A percentile compares a stretch with the other conserved stretches of the same genome.
phyloP scores from a whole-genome alignment of 2,888 invertebrate genomes.

The Steinernema hermaphroditum region DNA sequence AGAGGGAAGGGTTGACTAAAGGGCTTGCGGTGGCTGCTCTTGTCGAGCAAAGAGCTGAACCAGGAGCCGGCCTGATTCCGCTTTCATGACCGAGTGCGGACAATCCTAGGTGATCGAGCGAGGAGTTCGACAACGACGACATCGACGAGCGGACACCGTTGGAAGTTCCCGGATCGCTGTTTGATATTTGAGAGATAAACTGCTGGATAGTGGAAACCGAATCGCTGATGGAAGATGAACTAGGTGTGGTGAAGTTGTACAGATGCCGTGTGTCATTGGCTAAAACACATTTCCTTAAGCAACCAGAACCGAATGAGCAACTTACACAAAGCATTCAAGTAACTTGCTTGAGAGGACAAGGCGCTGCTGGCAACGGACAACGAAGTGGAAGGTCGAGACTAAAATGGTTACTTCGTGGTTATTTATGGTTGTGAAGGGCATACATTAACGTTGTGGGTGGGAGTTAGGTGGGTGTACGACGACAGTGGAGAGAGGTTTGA shows the following conservation, averaged over 20 bases:
- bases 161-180: background rate
- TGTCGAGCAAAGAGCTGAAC: background rate
- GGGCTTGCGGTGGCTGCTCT: slow-evolving; percentile 9
- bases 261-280: slow-evolving; percentile 15
- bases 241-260: background rate
- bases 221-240: slow-evolving; percentile 4
- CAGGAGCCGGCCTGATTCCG: slow-evolving; percentile 17
- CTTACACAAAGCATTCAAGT: background rate
- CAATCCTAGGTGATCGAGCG: slow-evolving; percentile 1
- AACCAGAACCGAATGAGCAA: background rate
- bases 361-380: background rate
- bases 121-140: background rate
- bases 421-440: background rate
- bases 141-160: background rate
- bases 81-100: background rate
- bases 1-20: background rate
- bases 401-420: background rate
- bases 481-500: background rate
- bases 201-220: slow-evolving; percentile 17
- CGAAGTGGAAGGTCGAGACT: background rate
- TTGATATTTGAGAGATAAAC: slow-evolving; percentile 2
- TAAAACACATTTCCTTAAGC: background rate
- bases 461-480: slow-evolving; percentile 1
- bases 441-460: background rate
- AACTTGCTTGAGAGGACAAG: background rate